Conservation (phyloP, 2,797 vertebrate genomes). For the Toxotes lorentzi region DNA sequence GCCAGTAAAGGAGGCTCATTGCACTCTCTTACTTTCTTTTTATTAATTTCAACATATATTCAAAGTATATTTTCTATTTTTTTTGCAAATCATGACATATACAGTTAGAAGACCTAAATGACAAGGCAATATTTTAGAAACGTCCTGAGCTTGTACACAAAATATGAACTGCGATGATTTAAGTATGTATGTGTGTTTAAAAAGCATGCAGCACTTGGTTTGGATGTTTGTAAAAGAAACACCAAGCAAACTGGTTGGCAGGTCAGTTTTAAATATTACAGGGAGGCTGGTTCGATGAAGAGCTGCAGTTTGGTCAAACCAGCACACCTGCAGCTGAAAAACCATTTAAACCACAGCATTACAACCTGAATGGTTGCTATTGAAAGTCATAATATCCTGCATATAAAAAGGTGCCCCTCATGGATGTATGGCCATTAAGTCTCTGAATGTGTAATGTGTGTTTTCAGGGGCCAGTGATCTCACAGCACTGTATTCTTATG, state of each 20-base stretch:
- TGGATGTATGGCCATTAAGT: not conserved
- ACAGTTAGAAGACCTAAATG: not conserved
- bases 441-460: not conserved
- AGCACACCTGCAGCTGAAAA: no score
- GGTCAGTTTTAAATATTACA: no score
- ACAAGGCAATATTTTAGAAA: not conserved
- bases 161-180: not conserved
- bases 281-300: no score
- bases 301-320: no score
- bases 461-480: not conserved
- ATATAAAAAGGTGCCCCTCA: no score
- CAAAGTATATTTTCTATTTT: no score
- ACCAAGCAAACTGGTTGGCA: no score
- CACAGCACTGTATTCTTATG: not conserved
- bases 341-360: no score
- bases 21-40: not conserved
- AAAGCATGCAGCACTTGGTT: no score
- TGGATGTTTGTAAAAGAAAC: no score
- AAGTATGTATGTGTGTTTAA: not conserved
- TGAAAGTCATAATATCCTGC: not conserved
- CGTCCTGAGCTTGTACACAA: not conserved
- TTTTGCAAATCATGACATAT: no score
- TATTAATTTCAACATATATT: not conserved
- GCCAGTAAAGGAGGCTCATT: slow-evolving; percentile 3
- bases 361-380: not conserved